Percentiles rank a stretch among this genome's conserved stretches.
Conservation (phyloP, 2,113 vertebrate genomes). For the Myocastor coypus region DNA sequence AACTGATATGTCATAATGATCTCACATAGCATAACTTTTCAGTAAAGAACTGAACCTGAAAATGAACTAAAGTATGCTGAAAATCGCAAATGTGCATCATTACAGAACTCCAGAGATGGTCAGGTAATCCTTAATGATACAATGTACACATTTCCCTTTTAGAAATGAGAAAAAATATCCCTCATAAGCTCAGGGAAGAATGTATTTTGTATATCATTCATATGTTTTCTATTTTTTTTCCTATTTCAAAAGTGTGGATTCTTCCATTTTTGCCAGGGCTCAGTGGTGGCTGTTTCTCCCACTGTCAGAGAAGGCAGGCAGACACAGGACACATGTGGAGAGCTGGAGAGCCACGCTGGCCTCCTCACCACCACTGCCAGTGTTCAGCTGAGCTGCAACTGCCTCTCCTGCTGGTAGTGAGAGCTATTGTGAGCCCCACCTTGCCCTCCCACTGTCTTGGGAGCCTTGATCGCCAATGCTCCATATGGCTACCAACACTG, state of each 20-base stretch:
- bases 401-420: no score
- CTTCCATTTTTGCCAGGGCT: no score
- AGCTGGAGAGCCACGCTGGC: no score
- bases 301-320: no score
- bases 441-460: no score
- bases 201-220: not conserved
- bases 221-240: not conserved
- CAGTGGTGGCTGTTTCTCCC: no score
- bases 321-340: no score
- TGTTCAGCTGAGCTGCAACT: no score
- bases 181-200: slow-evolving; percentile 17
- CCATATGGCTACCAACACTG: no score
- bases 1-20: slow-evolving; percentile 6
- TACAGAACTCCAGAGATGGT: not conserved
- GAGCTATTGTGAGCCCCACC: no score
- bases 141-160: not conserved
- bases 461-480: no score
- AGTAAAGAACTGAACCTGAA: not conserved
- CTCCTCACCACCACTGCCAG: no score
- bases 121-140: not conserved
- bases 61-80: not conserved
- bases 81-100: not conserved
- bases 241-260: not conserved
- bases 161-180: not conserved
- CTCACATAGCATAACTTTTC: not conserved